phyloP scores from a whole-genome alignment of 2,797 vertebrate genomes.

The Sebastes nivosus region DNA sequence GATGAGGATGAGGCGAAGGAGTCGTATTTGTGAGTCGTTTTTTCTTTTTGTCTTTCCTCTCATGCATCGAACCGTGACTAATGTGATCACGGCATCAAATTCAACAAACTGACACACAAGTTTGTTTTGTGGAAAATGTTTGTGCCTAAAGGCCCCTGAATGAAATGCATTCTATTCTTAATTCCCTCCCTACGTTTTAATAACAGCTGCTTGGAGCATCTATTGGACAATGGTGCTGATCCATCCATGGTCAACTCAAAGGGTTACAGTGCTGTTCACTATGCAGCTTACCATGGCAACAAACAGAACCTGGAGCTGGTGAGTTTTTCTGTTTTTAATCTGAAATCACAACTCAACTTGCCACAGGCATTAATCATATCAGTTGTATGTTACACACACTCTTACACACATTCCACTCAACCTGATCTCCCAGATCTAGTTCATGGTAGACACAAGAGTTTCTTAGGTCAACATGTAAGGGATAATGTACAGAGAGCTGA shows the following conservation, averaged over 20 bases:
- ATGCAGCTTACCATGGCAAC: constrained; percentile 96
- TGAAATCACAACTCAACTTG: neutral
- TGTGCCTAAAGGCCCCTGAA: neutral
- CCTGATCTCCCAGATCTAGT: neutral
- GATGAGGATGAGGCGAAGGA: constrained; percentile 92
- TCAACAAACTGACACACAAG: neutral
- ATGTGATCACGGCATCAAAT: neutral
- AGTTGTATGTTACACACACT: neutral
- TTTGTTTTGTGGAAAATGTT: neutral
- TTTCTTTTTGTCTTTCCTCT: no score
- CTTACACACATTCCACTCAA: neutral
- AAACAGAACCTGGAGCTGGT: constrained; percentile 97
- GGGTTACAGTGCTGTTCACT: constrained; percentile 98
- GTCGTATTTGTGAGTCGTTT: constrained; percentile 90
- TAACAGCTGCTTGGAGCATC: constrained; percentile 93
- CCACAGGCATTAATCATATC: neutral
- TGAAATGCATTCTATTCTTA: neutral
- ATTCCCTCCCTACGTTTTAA: neutral
- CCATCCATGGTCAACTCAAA: constrained; percentile 93
- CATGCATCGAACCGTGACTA: neutral
- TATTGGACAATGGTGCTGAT: constrained; percentile 96
- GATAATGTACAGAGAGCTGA: no score
- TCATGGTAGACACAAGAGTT: neutral
- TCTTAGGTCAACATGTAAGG: neutral
- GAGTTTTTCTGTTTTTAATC: constrained; percentile 42